A percentile compares a stretch with the other conserved stretches of the same genome.
Evolutionary conservation across 2,888 invertebrate genomes (phyloP).

Genomic region (Antheraea assamensis): DNA sequence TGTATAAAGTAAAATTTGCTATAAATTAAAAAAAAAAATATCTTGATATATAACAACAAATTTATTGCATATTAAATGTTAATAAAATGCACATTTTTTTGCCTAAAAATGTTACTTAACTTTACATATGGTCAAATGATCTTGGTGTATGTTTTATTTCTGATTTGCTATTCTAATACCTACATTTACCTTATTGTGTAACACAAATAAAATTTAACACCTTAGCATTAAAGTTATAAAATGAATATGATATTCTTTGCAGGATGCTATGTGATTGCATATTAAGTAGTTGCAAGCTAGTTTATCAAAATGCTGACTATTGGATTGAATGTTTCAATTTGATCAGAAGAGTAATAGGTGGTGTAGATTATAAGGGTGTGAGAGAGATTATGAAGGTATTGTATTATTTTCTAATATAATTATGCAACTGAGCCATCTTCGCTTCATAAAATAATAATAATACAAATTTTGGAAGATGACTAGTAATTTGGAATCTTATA

Average conservation of each 20-base stretch:
- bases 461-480: not conserved
- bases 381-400: slow-evolving; percentile 94
- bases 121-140: no score
- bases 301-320: slow-evolving; percentile 90
- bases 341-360: slow-evolving; percentile 91
- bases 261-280: slow-evolving; percentile 94
- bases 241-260: slow-evolving; percentile 34
- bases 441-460: not conserved
- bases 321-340: slow-evolving; percentile 95
- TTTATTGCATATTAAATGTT: not conserved
- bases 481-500: no score
- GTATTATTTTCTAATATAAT: slow-evolving; percentile 2
- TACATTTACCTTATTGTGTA: not conserved
- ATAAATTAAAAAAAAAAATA: not conserved
- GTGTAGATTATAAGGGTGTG: slow-evolving; percentile 97
- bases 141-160: no score
- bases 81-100: no score
- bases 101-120: no score
- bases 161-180: no score
- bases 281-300: slow-evolving; percentile 91
- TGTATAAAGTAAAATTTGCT: no score
- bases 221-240: slow-evolving; percentile 1
- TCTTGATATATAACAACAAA: not conserved
- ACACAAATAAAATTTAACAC: slow-evolving; percentile 14
- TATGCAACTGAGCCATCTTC: no score